These are phyloP conservation scores for Brachionus calyciflorus DNA, from an alignment of 1,140 invertebrate species.

Conservation along the genomic window DNA sequence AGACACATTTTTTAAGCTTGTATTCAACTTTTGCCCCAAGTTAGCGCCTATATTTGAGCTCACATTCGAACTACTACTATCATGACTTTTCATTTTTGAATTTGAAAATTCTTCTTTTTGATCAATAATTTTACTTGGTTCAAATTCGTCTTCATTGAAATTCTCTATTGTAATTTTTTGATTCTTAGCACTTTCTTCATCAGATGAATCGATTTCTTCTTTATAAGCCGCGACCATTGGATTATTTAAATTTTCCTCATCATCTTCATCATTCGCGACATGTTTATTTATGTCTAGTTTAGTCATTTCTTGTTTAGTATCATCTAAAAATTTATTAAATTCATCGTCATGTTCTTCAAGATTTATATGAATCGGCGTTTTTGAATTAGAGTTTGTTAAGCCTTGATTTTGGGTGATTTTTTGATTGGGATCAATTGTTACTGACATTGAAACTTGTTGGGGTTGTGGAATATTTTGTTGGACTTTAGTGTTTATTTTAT, in stretches of 20 bases:
- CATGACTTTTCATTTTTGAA: constrained; percentile 14
- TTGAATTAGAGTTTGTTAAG: neutral
- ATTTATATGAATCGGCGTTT: neutral
- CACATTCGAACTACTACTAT: neutral
- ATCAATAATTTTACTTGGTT: too few species aligned
- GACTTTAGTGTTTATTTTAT: constrained; percentile 34
- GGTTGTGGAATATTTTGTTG: constrained; percentile 1
- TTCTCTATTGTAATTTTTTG: neutral
- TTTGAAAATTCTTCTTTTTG: neutral
- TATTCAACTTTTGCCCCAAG: neutral
- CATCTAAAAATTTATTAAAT: constrained; percentile 8
- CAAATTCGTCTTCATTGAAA: constrained; percentile 2
- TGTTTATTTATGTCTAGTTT: neutral
- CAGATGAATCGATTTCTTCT: constrained; percentile 50
- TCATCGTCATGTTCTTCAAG: constrained; percentile 29
- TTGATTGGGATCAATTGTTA: constrained; percentile 11
- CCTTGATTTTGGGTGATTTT: neutral
- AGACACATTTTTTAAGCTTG: constrained; percentile 9
- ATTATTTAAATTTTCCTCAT: constrained; percentile 46
- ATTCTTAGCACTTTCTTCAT: constrained; percentile 33
- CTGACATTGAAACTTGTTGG: constrained; percentile 32
- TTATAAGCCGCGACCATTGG: constrained; percentile 50
- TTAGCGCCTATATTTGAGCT: neutral
- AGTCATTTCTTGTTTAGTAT: neutral
- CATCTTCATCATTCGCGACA: neutral